Conservation (phyloP, 2,888 invertebrate genomes). For the Andrena hattorfiana region DNA sequence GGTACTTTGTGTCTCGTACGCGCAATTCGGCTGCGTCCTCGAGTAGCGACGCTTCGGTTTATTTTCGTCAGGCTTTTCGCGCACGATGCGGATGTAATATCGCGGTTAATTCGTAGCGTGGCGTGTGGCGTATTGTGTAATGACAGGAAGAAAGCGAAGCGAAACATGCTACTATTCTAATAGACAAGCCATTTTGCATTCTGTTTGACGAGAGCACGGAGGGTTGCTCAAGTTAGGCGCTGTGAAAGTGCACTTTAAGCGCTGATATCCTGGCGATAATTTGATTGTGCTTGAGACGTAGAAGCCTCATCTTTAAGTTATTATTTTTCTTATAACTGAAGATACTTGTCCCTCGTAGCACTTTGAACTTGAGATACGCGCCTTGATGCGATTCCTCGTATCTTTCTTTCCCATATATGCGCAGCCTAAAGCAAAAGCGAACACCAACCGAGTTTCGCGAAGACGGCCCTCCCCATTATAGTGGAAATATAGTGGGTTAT, state of each 20-base stretch:
- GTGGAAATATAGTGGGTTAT: no score
- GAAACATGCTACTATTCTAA: neutral
- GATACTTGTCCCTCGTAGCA: no score
- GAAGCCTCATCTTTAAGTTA: no score
- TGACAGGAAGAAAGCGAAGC: neutral
- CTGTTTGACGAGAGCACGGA: neutral
- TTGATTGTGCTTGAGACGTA: neutral
- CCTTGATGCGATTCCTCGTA: no score
- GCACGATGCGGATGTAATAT: neutral
- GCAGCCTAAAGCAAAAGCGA: no score
- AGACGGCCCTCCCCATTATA: no score
- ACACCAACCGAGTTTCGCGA: no score
- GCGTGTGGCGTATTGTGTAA: neutral
- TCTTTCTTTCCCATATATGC: no score
- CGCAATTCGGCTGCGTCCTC: neutral
- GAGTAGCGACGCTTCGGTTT: slow-evolving; percentile 1
- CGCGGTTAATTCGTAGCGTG: neutral
- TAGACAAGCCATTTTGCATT: neutral
- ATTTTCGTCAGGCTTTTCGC: slow-evolving; percentile 14
- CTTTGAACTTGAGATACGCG: no score
- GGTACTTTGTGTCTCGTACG: slow-evolving; percentile 4
- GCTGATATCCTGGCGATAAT: neutral
- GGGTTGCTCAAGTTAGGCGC: neutral
- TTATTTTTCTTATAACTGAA: no score
- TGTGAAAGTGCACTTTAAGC: neutral